phyloP scores from a whole-genome alignment of 2,113 vertebrate genomes.

The Acrocephalus kingi region DNA sequence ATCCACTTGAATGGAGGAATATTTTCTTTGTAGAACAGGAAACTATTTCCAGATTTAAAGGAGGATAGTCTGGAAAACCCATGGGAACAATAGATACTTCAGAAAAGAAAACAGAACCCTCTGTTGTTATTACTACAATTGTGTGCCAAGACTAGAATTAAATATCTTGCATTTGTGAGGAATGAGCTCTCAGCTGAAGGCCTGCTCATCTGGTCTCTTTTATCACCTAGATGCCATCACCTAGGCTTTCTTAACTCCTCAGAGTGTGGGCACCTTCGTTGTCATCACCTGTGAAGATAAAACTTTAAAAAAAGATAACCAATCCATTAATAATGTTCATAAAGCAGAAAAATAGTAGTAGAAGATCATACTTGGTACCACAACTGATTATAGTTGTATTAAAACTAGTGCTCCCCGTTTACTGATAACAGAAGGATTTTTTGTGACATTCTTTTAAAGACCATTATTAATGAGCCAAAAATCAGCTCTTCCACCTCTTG shows the following conservation, averaged over 20 bases:
- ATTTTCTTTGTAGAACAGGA: conserved; percentile 64
- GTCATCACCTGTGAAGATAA: not conserved
- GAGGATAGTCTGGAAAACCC: conserved; percentile 60
- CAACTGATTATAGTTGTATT: not conserved
- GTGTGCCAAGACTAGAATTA: conserved; percentile 37
- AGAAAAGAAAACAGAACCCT: conserved; percentile 43
- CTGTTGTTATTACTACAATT: not conserved
- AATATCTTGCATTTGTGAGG: not conserved
- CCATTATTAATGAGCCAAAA: not conserved
- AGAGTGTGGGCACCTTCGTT: not conserved
- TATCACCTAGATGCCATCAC: not conserved
- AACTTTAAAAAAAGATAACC: not conserved
- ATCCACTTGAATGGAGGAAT: conserved; percentile 50
- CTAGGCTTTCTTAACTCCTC: not conserved
- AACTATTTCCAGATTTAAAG: conserved; percentile 61
- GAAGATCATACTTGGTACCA: not conserved
- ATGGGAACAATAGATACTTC: conserved; percentile 53
- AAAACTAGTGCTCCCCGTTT: not conserved
- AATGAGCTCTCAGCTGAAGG: not conserved
- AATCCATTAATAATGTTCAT: not conserved
- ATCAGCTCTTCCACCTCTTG: not conserved
- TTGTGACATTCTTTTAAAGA: not conserved
- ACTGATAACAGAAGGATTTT: not conserved
- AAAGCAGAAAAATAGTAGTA: not conserved
- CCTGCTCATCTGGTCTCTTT: not conserved